Percentiles rank a stretch among this genome's conserved stretches.
Evolutionary conservation across 2,113 vertebrate genomes (phyloP).

Genomic region (Sceloporus undulatus): DNA sequence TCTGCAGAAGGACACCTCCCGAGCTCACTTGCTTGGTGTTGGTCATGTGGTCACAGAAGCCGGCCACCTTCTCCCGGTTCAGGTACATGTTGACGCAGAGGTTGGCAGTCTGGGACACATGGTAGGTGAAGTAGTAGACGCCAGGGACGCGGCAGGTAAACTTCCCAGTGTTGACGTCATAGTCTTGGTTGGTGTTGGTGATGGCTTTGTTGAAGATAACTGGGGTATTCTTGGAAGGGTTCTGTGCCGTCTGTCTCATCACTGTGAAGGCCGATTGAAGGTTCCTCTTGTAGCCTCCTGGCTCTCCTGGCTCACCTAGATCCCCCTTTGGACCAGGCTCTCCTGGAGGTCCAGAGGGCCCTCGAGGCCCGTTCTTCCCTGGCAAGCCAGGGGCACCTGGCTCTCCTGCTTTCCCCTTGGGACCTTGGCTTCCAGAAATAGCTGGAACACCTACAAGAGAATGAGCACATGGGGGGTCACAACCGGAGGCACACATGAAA

Average conservation of each 20-base stretch:
- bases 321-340: slow-evolving; percentile 4
- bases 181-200: slow-evolving; percentile 79
- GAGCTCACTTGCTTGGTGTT: slow-evolving; percentile 81
- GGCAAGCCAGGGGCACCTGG: slow-evolving; percentile 62
- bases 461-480: background rate
- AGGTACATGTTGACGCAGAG: slow-evolving; percentile 77
- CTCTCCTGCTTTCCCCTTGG: slow-evolving; percentile 78
- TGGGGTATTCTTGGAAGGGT: slow-evolving; percentile 44
- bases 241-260: slow-evolving; percentile 51
- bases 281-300: slow-evolving; percentile 69
- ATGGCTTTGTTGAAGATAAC: slow-evolving; percentile 77
- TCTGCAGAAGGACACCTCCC: slow-evolving; percentile 71
- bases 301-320: slow-evolving; percentile 54
- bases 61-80: slow-evolving; percentile 41
- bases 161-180: slow-evolving; percentile 71
- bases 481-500: too few relatives aligned
- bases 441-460: slow-evolving; percentile 73
- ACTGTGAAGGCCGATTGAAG: slow-evolving; percentile 83
- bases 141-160: slow-evolving; percentile 83
- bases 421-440: slow-evolving; percentile 39
- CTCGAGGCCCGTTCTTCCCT: slow-evolving; percentile 77
- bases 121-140: slow-evolving; percentile 85
- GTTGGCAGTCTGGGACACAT: slow-evolving; percentile 73
- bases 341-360: slow-evolving; percentile 51
- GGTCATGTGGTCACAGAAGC: slow-evolving; percentile 84